Percentiles rank a stretch among this genome's conserved stretches.
phyloP scores from a whole-genome alignment of 2,888 invertebrate species.

The Escarpia spicata region DNA sequence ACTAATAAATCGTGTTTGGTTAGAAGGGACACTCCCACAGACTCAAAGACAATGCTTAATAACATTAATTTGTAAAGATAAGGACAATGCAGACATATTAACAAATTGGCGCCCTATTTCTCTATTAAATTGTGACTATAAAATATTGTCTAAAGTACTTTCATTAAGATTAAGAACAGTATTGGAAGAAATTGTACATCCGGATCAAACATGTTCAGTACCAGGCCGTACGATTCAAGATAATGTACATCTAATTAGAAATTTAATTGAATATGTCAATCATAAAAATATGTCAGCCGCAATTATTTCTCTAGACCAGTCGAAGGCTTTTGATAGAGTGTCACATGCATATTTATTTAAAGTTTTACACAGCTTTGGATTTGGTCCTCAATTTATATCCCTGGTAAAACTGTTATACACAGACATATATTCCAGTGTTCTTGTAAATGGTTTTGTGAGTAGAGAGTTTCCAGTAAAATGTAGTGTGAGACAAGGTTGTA shows the following conservation, averaged over 20 bases:
- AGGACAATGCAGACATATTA: not conserved
- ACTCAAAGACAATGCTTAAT: conserved; percentile 8
- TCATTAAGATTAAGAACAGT: not conserved
- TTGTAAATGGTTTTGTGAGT: no score
- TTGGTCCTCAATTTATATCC: not conserved
- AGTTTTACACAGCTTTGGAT: not conserved
- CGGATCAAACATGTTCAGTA: not conserved
- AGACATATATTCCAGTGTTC: no score
- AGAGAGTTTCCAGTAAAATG: no score
- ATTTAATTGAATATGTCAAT: not conserved
- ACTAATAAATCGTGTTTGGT: not conserved
- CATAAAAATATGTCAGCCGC: not conserved
- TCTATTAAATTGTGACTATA: conserved; percentile 20
- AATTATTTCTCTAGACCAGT: not conserved
- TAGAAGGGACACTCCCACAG: not conserved
- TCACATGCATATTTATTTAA: not conserved
- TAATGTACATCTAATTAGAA: not conserved
- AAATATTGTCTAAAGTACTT: not conserved
- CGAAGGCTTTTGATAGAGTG: not conserved
- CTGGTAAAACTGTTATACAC: no score
- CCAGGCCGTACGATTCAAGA: not conserved
- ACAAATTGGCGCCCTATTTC: conserved; percentile 23
- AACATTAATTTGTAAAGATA: conserved; percentile 21
- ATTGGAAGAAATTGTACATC: not conserved
- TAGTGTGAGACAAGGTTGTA: no score